These are phyloP conservation scores for Geotrupes spiniger DNA, from an alignment of 2,888 invertebrate genomes.

Conservation along the genomic window DNA sequence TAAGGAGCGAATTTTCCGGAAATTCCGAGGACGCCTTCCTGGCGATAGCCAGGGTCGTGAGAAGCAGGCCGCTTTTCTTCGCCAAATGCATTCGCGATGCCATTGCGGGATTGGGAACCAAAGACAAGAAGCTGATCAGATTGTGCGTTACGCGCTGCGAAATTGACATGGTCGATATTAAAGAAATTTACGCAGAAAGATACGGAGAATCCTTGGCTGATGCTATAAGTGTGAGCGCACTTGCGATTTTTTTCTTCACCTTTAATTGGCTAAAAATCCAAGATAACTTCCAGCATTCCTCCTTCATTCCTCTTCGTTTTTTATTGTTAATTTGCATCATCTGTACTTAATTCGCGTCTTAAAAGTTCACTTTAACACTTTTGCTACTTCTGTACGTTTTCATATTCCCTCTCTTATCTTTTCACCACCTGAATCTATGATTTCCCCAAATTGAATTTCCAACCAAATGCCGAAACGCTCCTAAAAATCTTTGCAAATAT, in stretches of 20 bases:
- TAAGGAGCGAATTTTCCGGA: slow-evolving; percentile 78
- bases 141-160: slow-evolving; percentile 77
- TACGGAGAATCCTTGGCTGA: slow-evolving; percentile 72
- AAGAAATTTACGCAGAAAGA: slow-evolving; percentile 66
- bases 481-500: too few species aligned
- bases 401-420: too few species aligned
- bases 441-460: too few species aligned
- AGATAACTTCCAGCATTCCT: too few species aligned
- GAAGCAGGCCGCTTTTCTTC: slow-evolving; percentile 74
- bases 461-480: too few species aligned
- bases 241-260: neutral
- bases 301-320: too few species aligned
- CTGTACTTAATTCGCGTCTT: neutral
- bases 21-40: slow-evolving; percentile 72
- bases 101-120: slow-evolving; percentile 85
- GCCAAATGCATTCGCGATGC: slow-evolving; percentile 79
- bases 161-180: slow-evolving; percentile 79
- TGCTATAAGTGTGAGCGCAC: slow-evolving; percentile 66
- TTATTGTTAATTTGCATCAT: slow-evolving; percentile 7
- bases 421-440: too few species aligned
- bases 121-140: slow-evolving; percentile 79
- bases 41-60: slow-evolving; percentile 74
- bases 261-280: too few species aligned
- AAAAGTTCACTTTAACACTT: neutral
- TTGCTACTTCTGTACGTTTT: too few species aligned